Evolutionary conservation across 2,113 vertebrate species (phyloP).

Genomic region (Arizona elegans): DNA sequence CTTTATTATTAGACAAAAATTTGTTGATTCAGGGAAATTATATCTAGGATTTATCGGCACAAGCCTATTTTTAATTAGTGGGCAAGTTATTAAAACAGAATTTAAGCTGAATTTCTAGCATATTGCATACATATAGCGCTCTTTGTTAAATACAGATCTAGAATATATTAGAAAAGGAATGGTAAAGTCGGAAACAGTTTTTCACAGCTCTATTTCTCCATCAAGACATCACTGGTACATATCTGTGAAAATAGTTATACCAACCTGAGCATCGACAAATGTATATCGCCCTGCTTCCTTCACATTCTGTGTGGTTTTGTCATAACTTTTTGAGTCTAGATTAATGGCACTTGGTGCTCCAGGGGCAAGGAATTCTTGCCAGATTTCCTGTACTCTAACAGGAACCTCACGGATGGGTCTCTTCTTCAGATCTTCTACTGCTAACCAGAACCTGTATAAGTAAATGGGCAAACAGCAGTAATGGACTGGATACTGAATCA

Average conservation of each 20-base stretch:
- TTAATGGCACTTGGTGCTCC: conserved; percentile 97
- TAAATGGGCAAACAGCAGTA: conserved; percentile 32
- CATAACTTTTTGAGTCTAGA: conserved; percentile 95
- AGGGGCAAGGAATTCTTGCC: conserved; percentile 93
- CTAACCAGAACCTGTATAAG: conserved; percentile 88
- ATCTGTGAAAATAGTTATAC: conserved; percentile 1
- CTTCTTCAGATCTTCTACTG: conserved; percentile 94
- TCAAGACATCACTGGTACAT: neutral
- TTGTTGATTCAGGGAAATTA: neutral
- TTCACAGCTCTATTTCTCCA: neutral
- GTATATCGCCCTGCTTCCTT: conserved; percentile 93
- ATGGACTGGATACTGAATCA: neutral
- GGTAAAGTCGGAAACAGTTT: neutral
- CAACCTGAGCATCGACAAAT: conserved; percentile 94
- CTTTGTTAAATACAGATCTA: conserved; percentile 4
- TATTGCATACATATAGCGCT: neutral
- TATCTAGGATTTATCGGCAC: neutral
- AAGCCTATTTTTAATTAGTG: neutral
- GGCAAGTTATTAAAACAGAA: neutral
- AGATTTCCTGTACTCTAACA: conserved; percentile 90
- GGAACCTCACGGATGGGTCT: conserved; percentile 92
- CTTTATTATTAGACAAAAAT: too few species aligned
- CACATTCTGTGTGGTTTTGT: conserved; percentile 94
- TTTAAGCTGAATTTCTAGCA: neutral
- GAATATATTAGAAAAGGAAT: neutral